phyloP scores from a whole-genome alignment of 2,888 invertebrate genomes.

The Graphium colonna region DNA sequence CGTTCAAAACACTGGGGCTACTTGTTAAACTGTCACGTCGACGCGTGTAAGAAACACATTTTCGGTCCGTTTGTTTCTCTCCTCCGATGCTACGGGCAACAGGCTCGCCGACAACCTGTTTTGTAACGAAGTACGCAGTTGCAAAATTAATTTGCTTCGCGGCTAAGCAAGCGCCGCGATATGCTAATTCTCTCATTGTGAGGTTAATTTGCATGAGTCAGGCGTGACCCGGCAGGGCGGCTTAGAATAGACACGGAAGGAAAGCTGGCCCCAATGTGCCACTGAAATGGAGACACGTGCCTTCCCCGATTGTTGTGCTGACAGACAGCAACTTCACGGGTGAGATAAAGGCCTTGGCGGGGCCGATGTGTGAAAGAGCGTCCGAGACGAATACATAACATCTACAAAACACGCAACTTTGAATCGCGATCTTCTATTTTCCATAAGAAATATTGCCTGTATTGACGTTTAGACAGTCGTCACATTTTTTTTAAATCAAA shows the following conservation, averaged over 20 bases:
- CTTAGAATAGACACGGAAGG: constrained; percentile 76
- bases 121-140: constrained; percentile 34
- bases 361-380: constrained; percentile 52
- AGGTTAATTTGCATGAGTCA: constrained; percentile 66
- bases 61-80: constrained; percentile 6
- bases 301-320: constrained; percentile 31
- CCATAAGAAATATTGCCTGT: constrained; percentile 27
- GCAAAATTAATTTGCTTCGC: constrained; percentile 32
- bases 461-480: not conserved
- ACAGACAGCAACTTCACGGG: constrained; percentile 22
- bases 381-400: constrained; percentile 23
- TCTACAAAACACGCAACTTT: too few species aligned
- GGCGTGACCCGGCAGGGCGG: constrained; percentile 62
- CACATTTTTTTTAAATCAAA: not conserved
- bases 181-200: constrained; percentile 63
- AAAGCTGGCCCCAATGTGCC: constrained; percentile 59
- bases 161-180: constrained; percentile 37
- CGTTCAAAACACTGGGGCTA: constrained; percentile 18
- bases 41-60: not conserved
- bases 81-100: not conserved
- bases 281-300: constrained; percentile 61
- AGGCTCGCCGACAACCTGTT: constrained; percentile 25
- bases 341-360: constrained; percentile 29
- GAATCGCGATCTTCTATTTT: too few species aligned
- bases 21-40: constrained; percentile 24